Conservation (phyloP, 2,113 vertebrate species). For the Rhabdornis inornatus region DNA sequence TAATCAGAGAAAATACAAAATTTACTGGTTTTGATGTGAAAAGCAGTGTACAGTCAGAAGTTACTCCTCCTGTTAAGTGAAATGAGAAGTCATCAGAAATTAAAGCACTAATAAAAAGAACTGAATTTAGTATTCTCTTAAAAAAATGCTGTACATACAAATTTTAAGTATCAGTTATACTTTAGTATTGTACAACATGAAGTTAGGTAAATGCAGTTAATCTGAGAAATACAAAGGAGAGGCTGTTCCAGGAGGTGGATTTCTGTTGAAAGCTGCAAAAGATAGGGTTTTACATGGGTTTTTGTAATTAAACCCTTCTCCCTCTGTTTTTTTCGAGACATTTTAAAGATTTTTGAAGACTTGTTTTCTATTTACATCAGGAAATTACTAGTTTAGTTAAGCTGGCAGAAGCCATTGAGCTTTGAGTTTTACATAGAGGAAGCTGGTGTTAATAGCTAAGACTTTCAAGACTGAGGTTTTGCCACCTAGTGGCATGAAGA, state of each 20-base stretch:
- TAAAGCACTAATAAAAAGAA: fast-evolving
- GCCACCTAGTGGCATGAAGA: constrained; percentile 26
- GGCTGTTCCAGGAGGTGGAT: background rate
- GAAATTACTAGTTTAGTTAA: background rate
- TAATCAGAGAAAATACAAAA: background rate
- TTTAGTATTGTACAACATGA: background rate
- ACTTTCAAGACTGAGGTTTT: background rate
- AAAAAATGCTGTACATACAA: background rate
- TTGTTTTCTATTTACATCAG: background rate
- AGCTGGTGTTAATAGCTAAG: background rate
- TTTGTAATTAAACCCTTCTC: background rate
- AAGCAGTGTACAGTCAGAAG: background rate
- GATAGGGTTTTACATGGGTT: background rate
- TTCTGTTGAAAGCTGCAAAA: background rate
- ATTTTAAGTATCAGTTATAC: background rate
- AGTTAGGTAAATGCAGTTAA: background rate
- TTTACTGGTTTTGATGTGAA: background rate
- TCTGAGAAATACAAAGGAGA: background rate
- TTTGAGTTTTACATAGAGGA: background rate
- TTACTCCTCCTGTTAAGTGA: background rate
- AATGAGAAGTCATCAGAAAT: background rate
- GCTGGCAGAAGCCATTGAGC: background rate
- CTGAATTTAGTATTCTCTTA: background rate
- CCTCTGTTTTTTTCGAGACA: background rate
- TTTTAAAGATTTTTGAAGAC: background rate